Percentiles rank a stretch among this genome's conserved stretches.
Conservation (phyloP, 1,140 invertebrate species). For the Phocides pigmalion region DNA sequence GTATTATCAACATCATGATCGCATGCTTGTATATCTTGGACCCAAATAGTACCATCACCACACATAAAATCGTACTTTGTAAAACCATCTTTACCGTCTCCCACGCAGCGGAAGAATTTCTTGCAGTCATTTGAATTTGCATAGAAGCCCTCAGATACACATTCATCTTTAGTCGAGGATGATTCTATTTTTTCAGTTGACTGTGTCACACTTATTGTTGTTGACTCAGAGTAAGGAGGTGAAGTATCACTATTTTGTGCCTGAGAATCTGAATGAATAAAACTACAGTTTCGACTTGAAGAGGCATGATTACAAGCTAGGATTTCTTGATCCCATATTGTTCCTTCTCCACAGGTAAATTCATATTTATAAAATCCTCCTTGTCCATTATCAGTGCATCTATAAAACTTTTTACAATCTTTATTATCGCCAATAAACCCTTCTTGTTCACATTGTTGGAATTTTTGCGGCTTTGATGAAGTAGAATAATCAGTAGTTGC, state of each 20-base stretch:
- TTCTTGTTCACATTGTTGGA: constrained; percentile 5
- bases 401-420: constrained; percentile 88
- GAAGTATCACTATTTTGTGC: neutral
- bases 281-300: constrained; percentile 35
- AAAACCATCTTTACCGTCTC: constrained; percentile 84
- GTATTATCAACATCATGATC: constrained; percentile 86
- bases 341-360: constrained; percentile 87
- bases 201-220: neutral
- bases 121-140: constrained; percentile 88
- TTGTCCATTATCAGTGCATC: constrained; percentile 86
- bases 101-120: constrained; percentile 91
- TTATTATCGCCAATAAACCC: constrained; percentile 85
- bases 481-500: constrained; percentile 6
- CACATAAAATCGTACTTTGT: constrained; percentile 89
- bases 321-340: constrained; percentile 84
- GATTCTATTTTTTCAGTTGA: constrained; percentile 19
- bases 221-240: neutral
- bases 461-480: constrained; percentile 8
- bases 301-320: constrained; percentile 83
- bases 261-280: constrained; percentile 6
- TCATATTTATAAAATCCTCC: constrained; percentile 85
- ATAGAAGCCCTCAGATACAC: constrained; percentile 87
- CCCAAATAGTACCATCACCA: constrained; percentile 90
- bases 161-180: constrained; percentile 47
- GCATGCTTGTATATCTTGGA: constrained; percentile 86